Conservation (phyloP, 2,113 vertebrate genomes). For the Campylorhamphus procurvoides region DNA sequence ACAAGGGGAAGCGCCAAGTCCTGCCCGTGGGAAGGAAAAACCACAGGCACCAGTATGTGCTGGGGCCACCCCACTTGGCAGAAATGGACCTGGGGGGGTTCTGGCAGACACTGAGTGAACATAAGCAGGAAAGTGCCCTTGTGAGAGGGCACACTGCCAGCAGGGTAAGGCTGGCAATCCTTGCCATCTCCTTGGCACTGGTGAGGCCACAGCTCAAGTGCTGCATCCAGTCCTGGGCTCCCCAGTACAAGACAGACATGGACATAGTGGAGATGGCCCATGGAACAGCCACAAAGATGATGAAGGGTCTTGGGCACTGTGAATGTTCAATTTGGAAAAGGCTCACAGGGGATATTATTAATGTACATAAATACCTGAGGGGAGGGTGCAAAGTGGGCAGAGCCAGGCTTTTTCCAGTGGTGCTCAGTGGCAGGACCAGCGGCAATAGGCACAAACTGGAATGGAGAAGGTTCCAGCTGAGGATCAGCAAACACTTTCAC, state of each 20-base stretch:
- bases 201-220: neutral
- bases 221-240: neutral
- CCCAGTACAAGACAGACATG: neutral
- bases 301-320: neutral
- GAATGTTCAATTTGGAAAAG: neutral
- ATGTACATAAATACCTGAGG: neutral
- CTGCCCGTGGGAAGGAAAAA: neutral
- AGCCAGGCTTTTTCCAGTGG: neutral
- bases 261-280: neutral
- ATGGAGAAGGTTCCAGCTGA: neutral
- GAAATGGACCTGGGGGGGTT: neutral
- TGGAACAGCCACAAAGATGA: neutral
- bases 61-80: accelerated
- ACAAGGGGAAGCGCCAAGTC: accelerated
- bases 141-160: neutral
- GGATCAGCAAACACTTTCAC: neutral
- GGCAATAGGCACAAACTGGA: neutral
- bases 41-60: neutral
- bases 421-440: neutral
- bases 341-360: neutral
- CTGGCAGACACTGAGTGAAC: neutral
- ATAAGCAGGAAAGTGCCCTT: neutral
- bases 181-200: neutral
- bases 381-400: neutral
- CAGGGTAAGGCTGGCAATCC: neutral